These are phyloP conservation scores for Brachypalpus laphriformis DNA, from an alignment of 2,888 invertebrate genomes.

Conservation along the genomic window DNA sequence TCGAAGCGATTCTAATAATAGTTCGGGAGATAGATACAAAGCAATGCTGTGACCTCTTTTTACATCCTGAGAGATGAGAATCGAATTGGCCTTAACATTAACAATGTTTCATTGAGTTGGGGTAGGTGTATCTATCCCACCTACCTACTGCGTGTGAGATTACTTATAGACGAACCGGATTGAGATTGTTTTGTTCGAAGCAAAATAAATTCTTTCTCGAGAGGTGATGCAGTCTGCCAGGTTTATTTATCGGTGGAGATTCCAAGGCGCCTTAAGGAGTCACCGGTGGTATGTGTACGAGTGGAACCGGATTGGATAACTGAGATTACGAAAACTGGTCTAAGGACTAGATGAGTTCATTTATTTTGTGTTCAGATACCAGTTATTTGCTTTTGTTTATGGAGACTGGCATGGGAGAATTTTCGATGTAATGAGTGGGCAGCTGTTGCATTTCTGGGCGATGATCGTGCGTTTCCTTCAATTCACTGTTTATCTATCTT, in stretches of 20 bases:
- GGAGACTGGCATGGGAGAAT: no score
- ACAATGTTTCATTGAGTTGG: not conserved
- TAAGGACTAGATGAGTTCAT: not conserved
- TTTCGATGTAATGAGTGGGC: no score
- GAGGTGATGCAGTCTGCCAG: not conserved
- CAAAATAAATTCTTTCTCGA: not conserved
- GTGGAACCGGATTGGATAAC: not conserved
- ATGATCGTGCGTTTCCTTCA: no score
- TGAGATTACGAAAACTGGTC: not conserved
- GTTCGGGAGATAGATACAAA: no score
- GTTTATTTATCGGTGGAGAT: not conserved
- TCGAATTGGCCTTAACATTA: conserved; percentile 1
- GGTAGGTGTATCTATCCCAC: not conserved
- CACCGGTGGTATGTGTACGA: not conserved
- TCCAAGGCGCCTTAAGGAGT: not conserved
- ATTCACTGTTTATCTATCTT: no score
- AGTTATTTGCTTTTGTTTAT: not conserved
- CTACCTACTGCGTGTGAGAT: not conserved
- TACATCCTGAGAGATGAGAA: not conserved
- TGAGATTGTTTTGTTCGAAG: not conserved
- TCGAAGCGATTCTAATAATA: not conserved
- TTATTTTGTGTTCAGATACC: not conserved
- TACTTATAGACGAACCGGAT: conserved; percentile 15
- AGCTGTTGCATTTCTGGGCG: no score
- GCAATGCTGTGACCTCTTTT: no score